These are phyloP conservation scores for Lymantria monacha DNA, from an alignment of 2,888 invertebrate genomes.

Conservation along the genomic window DNA sequence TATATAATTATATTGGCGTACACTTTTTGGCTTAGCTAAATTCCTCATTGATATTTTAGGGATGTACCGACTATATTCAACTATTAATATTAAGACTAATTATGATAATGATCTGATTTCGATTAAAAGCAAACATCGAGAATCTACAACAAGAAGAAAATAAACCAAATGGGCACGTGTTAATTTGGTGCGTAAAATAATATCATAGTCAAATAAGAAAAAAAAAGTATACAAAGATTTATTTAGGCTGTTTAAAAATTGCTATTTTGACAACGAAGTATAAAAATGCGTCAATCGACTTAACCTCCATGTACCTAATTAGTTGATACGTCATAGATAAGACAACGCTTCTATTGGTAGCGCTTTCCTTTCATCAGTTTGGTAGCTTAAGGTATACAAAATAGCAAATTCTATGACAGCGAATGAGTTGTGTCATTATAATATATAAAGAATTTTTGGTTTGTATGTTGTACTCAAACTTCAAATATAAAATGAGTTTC, in stretches of 20 bases:
- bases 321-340: too few species aligned
- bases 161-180: too few species aligned
- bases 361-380: background rate
- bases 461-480: conserved; percentile 54
- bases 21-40: conserved; percentile 74
- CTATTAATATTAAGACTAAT: conserved; percentile 6
- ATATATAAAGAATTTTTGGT: conserved; percentile 68
- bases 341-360: background rate
- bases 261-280: background rate
- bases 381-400: conserved; percentile 9
- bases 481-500: background rate
- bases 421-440: conserved; percentile 41
- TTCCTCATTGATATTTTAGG: conserved; percentile 38
- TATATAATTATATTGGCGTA: conserved; percentile 66
- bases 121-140: conserved; percentile 1
- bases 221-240: background rate
- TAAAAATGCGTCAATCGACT: too few species aligned
- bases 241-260: background rate
- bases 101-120: background rate
- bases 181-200: too few species aligned
- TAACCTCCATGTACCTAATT: too few species aligned
- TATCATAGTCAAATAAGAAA: background rate
- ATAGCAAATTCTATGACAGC: conserved; percentile 12
- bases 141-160: too few species aligned
- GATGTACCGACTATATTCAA: conserved; percentile 25